A percentile compares a stretch with the other conserved stretches of the same genome.
Conservation (phyloP, 2,797 vertebrate species). For the Synaphobranchus kaupii region DNA sequence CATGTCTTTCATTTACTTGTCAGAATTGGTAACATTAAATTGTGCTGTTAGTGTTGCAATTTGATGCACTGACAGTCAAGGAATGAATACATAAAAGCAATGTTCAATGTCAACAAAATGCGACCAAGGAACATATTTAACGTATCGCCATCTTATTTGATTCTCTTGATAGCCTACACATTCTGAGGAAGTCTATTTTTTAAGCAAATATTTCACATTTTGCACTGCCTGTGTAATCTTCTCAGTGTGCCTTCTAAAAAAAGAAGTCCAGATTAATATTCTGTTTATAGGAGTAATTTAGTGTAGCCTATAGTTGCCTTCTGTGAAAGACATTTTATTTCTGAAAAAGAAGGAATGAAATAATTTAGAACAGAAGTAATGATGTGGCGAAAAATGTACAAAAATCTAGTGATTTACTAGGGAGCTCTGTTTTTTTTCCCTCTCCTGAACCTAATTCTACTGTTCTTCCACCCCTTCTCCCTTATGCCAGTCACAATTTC, state of each 20-base stretch:
- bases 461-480: constrained; percentile 76
- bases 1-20: constrained; percentile 13
- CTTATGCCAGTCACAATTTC: constrained; percentile 83
- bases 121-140: constrained; percentile 4
- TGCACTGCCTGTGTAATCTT: constrained; percentile 13
- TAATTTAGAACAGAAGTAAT: constrained; percentile 35
- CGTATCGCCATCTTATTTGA: neutral
- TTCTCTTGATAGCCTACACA: neutral
- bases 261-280: neutral
- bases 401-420: constrained; percentile 42
- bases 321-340: constrained; percentile 21
- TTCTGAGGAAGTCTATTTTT: neutral
- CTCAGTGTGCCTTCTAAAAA: neutral
- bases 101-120: constrained; percentile 2
- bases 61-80: neutral
- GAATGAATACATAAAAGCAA: neutral
- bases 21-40: neutral
- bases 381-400: constrained; percentile 37
- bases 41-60: neutral
- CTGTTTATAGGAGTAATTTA: constrained; percentile 11
- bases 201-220: neutral
- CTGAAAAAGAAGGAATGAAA: constrained; percentile 9
- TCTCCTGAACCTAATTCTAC: constrained; percentile 69
- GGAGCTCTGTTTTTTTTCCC: constrained; percentile 51
- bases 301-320: constrained; percentile 8